These are phyloP conservation scores for Campylomormyrus numenius DNA, from an alignment of 2,113 vertebrate species.

Conservation along the genomic window DNA sequence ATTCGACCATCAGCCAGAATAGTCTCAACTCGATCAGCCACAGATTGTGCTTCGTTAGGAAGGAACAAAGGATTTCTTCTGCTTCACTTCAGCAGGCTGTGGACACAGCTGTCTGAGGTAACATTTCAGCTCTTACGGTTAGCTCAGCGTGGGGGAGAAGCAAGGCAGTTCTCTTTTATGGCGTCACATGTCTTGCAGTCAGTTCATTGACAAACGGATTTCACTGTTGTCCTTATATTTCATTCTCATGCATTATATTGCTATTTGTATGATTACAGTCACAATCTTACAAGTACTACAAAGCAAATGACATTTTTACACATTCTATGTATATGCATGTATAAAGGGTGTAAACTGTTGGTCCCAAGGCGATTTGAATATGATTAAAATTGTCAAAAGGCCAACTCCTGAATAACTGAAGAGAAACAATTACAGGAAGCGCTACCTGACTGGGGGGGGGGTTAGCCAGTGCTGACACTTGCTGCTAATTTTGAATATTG, in stretches of 20 bases:
- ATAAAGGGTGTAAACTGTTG: background rate
- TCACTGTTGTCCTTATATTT: background rate
- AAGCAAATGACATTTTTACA: background rate
- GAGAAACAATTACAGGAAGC: background rate
- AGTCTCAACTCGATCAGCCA: background rate
- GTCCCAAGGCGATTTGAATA: background rate
- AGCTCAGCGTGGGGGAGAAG: background rate
- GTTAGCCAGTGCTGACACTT: background rate
- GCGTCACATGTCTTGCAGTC: background rate
- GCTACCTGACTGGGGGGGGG: background rate
- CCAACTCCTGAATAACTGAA: background rate
- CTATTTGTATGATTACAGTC: background rate
- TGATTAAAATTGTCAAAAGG: background rate
- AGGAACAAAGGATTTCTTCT: constrained; percentile 16
- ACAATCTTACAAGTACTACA: background rate
- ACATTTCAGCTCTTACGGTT: background rate
- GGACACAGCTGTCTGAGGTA: background rate
- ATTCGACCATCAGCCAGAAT: background rate
- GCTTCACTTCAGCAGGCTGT: background rate
- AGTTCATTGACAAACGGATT: background rate
- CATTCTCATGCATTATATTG: background rate
- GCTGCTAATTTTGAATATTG: too few species aligned
- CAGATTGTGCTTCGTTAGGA: background rate
- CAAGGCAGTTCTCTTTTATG: background rate
- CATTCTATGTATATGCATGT: background rate